phyloP scores from a whole-genome alignment of 2,797 vertebrate genomes.

The Erithacus rubecula region DNA sequence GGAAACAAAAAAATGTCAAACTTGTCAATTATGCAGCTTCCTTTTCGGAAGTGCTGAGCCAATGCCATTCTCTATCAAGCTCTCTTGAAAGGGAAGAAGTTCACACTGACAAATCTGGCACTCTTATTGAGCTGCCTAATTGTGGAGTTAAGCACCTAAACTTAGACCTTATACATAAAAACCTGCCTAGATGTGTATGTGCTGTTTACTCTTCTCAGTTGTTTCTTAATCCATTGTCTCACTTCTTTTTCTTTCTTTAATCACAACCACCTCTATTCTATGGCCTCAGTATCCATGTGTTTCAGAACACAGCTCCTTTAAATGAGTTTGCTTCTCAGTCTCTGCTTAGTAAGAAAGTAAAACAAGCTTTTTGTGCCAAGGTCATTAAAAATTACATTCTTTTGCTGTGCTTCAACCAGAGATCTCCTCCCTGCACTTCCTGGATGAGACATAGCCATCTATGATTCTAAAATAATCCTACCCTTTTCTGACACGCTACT shows the following conservation, averaged over 20 bases:
- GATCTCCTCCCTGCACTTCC: conserved; percentile 33
- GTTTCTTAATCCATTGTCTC: neutral
- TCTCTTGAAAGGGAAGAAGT: neutral
- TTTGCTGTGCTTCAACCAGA: neutral
- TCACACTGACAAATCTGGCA: neutral
- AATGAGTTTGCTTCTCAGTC: neutral
- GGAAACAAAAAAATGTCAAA: neutral
- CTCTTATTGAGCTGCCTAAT: neutral
- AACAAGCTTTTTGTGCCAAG: neutral
- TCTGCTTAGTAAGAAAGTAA: neutral
- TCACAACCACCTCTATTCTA: neutral
- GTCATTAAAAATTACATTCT: conserved; percentile 9
- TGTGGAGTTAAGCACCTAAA: neutral
- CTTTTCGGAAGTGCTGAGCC: neutral
- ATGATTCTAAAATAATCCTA: conserved; percentile 1
- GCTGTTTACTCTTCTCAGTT: neutral
- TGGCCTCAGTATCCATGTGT: neutral
- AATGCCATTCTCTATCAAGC: neutral
- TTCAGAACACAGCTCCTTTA: neutral
- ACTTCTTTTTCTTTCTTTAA: neutral
- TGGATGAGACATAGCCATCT: neutral
- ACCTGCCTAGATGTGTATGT: neutral
- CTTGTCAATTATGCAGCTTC: neutral
- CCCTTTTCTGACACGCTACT: neutral
- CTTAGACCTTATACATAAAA: neutral